Evolutionary conservation across 2,888 invertebrate genomes (phyloP).

Genomic region (Cataglyphis altisquamis): DNA sequence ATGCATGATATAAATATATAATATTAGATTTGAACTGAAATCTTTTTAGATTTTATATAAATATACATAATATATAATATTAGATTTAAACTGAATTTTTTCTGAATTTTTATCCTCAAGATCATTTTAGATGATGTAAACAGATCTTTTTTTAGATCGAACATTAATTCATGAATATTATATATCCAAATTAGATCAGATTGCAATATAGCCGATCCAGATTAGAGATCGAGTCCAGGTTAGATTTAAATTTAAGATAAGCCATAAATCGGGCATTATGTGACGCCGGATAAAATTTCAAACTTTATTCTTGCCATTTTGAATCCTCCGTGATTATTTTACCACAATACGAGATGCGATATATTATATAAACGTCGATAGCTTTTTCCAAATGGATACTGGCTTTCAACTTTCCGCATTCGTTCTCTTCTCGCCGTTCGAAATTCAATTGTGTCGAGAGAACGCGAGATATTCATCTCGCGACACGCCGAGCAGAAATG

Average conservation of each 20-base stretch:
- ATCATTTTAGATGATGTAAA: neutral
- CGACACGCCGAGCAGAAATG: neutral
- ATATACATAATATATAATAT: neutral
- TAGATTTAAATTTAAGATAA: neutral
- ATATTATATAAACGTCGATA: neutral
- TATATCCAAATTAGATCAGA: constrained; percentile 3
- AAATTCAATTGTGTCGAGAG: neutral
- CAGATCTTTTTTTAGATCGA: neutral
- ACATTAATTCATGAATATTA: neutral
- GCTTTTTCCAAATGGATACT: neutral
- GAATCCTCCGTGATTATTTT: neutral
- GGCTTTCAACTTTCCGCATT: neutral
- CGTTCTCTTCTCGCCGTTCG: neutral
- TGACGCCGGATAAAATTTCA: neutral
- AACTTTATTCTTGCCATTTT: neutral
- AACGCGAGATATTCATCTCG: neutral
- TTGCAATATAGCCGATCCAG: neutral
- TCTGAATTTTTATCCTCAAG: neutral
- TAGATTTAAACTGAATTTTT: constrained; percentile 1
- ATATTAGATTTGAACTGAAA: neutral
- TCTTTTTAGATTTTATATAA: neutral
- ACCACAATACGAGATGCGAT: neutral
- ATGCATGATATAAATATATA: neutral
- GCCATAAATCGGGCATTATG: neutral
- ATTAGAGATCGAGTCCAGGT: neutral